A percentile compares a stretch with the other conserved stretches of the same genome.
Evolutionary conservation across 2,888 invertebrate genomes (phyloP).

Genomic region (Clistopyga incitator): DNA sequence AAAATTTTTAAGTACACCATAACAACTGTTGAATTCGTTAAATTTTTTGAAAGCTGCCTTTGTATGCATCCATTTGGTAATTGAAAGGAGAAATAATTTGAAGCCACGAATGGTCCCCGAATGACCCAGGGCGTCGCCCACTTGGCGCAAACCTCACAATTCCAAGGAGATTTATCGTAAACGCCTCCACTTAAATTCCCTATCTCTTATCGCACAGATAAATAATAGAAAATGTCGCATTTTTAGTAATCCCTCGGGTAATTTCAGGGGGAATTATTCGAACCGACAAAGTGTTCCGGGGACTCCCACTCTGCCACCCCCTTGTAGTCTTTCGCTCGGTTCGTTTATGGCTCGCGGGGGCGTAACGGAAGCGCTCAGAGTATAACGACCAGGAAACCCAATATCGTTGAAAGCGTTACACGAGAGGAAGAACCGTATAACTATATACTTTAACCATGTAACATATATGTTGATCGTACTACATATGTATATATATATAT

Average conservation of each 20-base stretch:
- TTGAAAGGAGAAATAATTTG: not conserved
- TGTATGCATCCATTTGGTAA: not conserved
- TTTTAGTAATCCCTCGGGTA: not conserved
- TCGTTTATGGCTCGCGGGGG: constrained; percentile 43
- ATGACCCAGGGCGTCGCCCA: not conserved
- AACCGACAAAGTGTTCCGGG: constrained; percentile 12
- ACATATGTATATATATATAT: constrained; percentile 22
- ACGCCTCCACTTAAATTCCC: too few species aligned
- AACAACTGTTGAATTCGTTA: too few species aligned
- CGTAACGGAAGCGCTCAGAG: constrained; percentile 48
- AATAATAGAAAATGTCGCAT: not conserved
- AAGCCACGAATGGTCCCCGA: not conserved
- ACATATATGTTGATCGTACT: constrained; percentile 9
- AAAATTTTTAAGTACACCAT: too few species aligned
- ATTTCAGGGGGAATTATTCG: constrained; percentile 1
- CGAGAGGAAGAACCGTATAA: constrained; percentile 22
- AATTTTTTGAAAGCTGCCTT: not conserved
- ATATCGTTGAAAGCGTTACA: constrained; percentile 56
- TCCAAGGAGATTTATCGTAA: not conserved
- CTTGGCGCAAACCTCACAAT: not conserved
- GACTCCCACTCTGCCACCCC: not conserved
- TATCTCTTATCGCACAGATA: not conserved
- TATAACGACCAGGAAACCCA: constrained; percentile 55
- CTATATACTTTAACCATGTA: constrained; percentile 4
- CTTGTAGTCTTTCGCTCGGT: constrained; percentile 15